A percentile compares a stretch with the other conserved stretches of the same genome.
These are phyloP conservation scores for Pseudococcus viburni DNA, from an alignment of 2,888 invertebrate genomes.

Conservation along the genomic window DNA sequence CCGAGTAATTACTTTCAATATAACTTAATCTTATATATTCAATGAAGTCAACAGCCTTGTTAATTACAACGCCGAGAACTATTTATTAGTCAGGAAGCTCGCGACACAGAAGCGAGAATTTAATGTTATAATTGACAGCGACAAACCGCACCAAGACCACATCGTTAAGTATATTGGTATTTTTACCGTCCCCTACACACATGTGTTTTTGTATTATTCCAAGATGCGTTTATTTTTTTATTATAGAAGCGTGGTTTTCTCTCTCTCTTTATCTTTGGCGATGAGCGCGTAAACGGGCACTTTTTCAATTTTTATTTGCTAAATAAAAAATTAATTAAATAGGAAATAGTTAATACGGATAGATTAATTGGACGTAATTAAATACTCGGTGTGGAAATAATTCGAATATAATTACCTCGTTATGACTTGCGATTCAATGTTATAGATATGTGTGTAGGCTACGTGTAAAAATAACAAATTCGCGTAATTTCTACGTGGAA, in stretches of 20 bases:
- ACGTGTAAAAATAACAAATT: too few relatives aligned
- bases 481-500: too few relatives aligned
- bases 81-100: conserved; percentile 52
- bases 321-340: conserved; percentile 30
- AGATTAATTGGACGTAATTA: conserved; percentile 7
- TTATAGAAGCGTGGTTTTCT: too few relatives aligned
- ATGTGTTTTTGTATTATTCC: not conserved
- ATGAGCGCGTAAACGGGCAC: not conserved
- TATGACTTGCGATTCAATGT: not conserved
- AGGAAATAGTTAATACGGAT: conserved; percentile 3
- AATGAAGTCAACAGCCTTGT: conserved; percentile 55
- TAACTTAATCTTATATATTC: conserved; percentile 37
- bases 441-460: not conserved
- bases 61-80: conserved; percentile 54
- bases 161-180: conserved; percentile 8
- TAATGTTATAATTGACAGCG: conserved; percentile 55
- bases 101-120: conserved; percentile 52
- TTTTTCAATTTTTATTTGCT: conserved; percentile 21
- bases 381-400: not conserved
- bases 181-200: not conserved
- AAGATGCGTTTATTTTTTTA: not conserved
- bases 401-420: conserved; percentile 31
- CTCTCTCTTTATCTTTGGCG: not conserved
- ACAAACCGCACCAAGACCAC: conserved; percentile 27
- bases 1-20: conserved; percentile 17